Percentiles rank a stretch among this genome's conserved stretches.
Evolutionary conservation across 1,140 invertebrate species (phyloP).

Genomic region (Drosophila pruinosa): DNA sequence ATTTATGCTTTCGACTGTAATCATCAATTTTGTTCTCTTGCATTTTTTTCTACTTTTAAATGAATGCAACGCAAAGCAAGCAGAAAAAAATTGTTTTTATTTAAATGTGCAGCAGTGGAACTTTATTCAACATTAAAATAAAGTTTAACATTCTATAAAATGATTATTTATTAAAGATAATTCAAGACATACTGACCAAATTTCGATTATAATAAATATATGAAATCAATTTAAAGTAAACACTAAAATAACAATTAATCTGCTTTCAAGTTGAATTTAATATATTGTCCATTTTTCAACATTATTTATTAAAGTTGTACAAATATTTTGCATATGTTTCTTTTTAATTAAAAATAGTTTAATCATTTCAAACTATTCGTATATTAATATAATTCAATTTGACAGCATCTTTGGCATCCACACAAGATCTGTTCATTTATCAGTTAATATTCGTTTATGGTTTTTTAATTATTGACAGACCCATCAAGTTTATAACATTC

Average conservation of each 20-base stretch:
- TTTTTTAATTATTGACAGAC: constrained; percentile 8
- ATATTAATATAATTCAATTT: neutral
- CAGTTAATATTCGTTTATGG: neutral
- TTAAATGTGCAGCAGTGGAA: neutral
- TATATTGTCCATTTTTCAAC: neutral
- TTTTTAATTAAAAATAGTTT: constrained; percentile 33
- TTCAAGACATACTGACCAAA: no score
- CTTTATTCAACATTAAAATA: neutral
- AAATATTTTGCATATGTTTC: neutral
- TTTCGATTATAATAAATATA: no score
- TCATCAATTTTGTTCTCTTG: constrained; percentile 29
- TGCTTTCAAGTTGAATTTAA: no score
- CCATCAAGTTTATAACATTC: neutral
- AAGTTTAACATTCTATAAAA: no score
- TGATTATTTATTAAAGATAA: no score
- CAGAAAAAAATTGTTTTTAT: neutral
- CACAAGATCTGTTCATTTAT: neutral
- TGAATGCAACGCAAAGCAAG: neutral
- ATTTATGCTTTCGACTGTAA: constrained; percentile 30
- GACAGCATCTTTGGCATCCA: neutral
- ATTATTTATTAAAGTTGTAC: no score
- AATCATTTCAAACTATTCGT: neutral
- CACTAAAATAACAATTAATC: no score
- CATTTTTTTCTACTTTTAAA: neutral
- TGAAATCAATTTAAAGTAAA: no score